Percentiles rank a stretch among this genome's conserved stretches.
These are phyloP conservation scores for Rotaria socialis DNA, from an alignment of 2,888 invertebrate genomes.

Conservation along the genomic window DNA sequence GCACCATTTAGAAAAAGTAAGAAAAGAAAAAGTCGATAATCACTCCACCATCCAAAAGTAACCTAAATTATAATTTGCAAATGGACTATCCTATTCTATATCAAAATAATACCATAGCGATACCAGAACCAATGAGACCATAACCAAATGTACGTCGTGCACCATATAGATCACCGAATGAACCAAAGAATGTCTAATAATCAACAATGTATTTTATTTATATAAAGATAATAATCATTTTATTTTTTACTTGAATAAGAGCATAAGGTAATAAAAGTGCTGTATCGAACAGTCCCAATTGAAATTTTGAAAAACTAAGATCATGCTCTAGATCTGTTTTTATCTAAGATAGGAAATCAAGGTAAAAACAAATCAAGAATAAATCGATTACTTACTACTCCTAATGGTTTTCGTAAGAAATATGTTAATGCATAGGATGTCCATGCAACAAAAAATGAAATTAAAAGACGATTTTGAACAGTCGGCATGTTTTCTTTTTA, in stretches of 20 bases:
- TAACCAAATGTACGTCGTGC: conserved; percentile 58
- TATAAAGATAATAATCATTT: no score
- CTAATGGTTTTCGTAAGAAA: conserved; percentile 61
- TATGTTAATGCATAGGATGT: conserved; percentile 59
- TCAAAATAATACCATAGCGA: conserved; percentile 56
- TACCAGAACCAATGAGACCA: conserved; percentile 57
- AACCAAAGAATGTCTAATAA: conserved; percentile 59
- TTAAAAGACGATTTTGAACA: conserved; percentile 32
- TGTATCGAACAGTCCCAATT: conserved; percentile 61
- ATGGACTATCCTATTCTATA: not conserved
- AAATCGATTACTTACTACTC: conserved; percentile 55
- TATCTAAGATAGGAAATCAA: conserved; percentile 51
- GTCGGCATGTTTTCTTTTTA: not conserved
- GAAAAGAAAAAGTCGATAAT: conserved; percentile 54
- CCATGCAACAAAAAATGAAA: conserved; percentile 56
- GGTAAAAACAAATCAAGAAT: not conserved
- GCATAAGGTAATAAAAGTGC: conserved; percentile 62
- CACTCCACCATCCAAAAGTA: conserved; percentile 58
- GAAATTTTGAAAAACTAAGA: conserved; percentile 55
- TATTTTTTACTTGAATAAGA: conserved; percentile 53
- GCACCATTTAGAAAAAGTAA: conserved; percentile 60
- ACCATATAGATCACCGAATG: conserved; percentile 59
- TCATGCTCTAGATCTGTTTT: conserved; percentile 60
- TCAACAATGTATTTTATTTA: not conserved
- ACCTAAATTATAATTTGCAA: conserved; percentile 50